Conservation (phyloP, 2,113 vertebrate species). For the Cariama cristata region DNA sequence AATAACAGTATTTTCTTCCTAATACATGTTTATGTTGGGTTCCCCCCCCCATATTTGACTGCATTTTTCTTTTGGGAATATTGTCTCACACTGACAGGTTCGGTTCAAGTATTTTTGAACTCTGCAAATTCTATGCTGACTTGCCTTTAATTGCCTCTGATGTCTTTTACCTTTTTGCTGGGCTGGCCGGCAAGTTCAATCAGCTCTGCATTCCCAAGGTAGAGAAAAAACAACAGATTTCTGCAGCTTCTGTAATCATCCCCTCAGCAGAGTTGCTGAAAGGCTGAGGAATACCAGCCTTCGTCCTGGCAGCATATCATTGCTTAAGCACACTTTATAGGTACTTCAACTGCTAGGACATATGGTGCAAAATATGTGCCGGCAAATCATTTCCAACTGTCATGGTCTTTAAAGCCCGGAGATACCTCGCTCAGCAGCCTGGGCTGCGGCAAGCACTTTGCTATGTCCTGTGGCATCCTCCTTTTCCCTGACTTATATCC, state of each 20-base stretch:
- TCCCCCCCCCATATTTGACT: neutral
- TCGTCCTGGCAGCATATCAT: neutral
- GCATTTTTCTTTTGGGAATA: neutral
- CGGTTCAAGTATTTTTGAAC: neutral
- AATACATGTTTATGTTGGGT: neutral
- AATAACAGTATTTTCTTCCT: neutral
- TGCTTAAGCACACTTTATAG: constrained; percentile 14
- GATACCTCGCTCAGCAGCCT: neutral
- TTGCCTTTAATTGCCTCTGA: neutral
- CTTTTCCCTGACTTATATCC: neutral
- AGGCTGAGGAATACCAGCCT: constrained; percentile 14
- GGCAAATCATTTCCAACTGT: neutral
- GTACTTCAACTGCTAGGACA: constrained; percentile 6
- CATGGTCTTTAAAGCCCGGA: neutral
- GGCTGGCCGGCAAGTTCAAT: neutral
- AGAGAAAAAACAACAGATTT: neutral
- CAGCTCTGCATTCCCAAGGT: neutral
- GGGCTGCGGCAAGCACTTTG: neutral
- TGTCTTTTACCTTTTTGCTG: neutral
- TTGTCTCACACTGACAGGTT: neutral
- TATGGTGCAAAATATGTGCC: constrained; percentile 2
- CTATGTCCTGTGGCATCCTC: neutral
- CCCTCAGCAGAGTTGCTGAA: neutral
- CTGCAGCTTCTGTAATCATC: neutral
- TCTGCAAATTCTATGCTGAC: neutral